Base-by-base conservation (phyloP, 2,888 invertebrate genomes). In the Ectobius pallidus region DNA sequence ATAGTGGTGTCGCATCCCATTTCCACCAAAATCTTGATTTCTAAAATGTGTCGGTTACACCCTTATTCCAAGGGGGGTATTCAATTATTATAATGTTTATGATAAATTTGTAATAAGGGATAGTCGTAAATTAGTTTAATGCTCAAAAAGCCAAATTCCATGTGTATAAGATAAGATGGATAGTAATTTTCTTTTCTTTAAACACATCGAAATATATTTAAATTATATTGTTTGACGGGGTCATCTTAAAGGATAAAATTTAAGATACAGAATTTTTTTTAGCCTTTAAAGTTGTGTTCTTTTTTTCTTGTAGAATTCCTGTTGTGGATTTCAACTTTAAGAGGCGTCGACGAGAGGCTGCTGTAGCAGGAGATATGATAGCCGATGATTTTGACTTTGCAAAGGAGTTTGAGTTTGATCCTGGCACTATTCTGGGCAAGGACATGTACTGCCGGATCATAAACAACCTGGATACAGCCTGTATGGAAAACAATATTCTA, bases 371-470 rank as follows among this genome's bases (percentile, higher is more conserved):
- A 1, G 6, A 18, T 61, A 20, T 32, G 30, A 79, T 79, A 7
- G 73, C 46, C 0, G 63, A 34, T 14, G 75, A 75, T 58, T 74
- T 78, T 42, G 80, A 80, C 69, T 52, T n/a, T 62, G 62, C 32
- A 20, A 39, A 39, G 6, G 39, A 22, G n/a, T 62, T 14, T 18
- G 62, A 69, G 2, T 84, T 85, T 74, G 91, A 92, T 79, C 87
- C 87, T 3, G 87, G 87, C 68, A 81, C 88, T 30, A 85, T 87
- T 81, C 82, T 89, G 11, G 85, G 86, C 77, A 82, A 87, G 61
- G 84, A 86, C 1, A 80, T 89, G 62, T 92, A 91, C 79, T 92
- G 92, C 81, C 82, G 82, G 74, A 84, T 92, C 76, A 81, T 91
- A 55, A 85, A 90, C 77, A 85, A 82, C 72, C 86, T 92, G 79